phyloP scores from a whole-genome alignment of 2,888 invertebrate species.

The Iphiclides podalirius region DNA sequence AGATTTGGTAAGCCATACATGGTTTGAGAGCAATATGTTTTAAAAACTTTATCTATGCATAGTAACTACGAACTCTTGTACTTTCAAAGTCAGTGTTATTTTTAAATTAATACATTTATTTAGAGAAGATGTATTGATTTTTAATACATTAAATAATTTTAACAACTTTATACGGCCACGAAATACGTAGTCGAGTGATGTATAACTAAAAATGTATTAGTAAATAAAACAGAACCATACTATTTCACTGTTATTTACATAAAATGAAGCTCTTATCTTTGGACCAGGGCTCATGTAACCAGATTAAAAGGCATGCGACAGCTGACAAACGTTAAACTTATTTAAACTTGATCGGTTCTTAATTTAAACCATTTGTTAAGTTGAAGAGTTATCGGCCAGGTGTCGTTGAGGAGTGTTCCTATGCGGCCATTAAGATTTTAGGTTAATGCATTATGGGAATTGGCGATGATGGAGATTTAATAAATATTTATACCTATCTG shows the following conservation, averaged over 20 bases:
- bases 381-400: constrained; percentile 19
- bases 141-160: too few relatives aligned
- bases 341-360: constrained; percentile 16
- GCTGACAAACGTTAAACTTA: constrained; percentile 8
- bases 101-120: too few relatives aligned
- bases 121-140: too few relatives aligned
- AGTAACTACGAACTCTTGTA: too few relatives aligned
- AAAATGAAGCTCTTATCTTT: constrained; percentile 3
- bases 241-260: not conserved
- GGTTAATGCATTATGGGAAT: constrained; percentile 21
- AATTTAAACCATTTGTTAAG: constrained; percentile 20
- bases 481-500: constrained; percentile 20
- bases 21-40: too few relatives aligned
- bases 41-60: too few relatives aligned
- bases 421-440: constrained; percentile 13
- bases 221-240: too few relatives aligned
- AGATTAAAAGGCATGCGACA: constrained; percentile 3
- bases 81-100: too few relatives aligned
- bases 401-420: constrained; percentile 15
- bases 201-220: too few relatives aligned
- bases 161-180: too few relatives aligned
- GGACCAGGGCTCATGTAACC: not conserved
- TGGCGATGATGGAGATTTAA: constrained; percentile 15
- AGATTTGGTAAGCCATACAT: too few relatives aligned
- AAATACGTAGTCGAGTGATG: too few relatives aligned